These are phyloP conservation scores for Oncorhynchus tshawytscha DNA, from an alignment of 2,113 vertebrate species.

Conservation along the genomic window DNA sequence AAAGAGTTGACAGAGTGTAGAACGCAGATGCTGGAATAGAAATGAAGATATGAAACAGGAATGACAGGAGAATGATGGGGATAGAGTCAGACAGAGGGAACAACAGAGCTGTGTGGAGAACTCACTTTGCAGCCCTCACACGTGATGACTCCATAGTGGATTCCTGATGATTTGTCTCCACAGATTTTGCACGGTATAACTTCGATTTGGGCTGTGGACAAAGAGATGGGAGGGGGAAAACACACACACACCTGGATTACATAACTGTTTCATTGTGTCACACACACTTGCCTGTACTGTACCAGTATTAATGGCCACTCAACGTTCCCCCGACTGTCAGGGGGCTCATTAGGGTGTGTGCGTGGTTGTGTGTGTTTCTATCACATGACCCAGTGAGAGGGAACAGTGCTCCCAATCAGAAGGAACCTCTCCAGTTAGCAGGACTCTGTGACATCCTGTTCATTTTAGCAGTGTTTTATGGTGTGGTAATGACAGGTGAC, in stretches of 20 bases:
- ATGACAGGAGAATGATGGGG: background rate
- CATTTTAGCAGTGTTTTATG: background rate
- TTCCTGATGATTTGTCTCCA: conserved; percentile 98
- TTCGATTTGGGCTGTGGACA: conserved; percentile 97
- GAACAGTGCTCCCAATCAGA: too few species aligned
- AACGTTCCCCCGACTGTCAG: conserved; percentile 20
- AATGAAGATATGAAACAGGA: background rate
- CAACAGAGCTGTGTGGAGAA: background rate
- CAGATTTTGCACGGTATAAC: conserved; percentile 99
- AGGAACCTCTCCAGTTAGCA: conserved; percentile 28
- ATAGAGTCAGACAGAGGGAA: background rate
- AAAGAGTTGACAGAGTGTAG: too few species aligned
- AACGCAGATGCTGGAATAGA: background rate
- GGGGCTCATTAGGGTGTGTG: conserved; percentile 37
- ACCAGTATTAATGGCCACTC: background rate
- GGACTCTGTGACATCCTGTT: conserved; percentile 54
- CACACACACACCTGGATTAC: background rate
- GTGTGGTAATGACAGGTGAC: background rate
- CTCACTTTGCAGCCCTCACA: conserved; percentile 99
- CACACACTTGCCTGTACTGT: background rate
- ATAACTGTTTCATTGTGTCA: background rate
- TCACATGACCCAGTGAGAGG: conserved; percentile 6
- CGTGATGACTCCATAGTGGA: conserved; percentile 99
- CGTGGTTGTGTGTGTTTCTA: background rate
- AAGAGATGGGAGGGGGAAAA: conserved; percentile 24